Conservation (phyloP, 2,113 vertebrate species). For the Anguilla japonica region DNA sequence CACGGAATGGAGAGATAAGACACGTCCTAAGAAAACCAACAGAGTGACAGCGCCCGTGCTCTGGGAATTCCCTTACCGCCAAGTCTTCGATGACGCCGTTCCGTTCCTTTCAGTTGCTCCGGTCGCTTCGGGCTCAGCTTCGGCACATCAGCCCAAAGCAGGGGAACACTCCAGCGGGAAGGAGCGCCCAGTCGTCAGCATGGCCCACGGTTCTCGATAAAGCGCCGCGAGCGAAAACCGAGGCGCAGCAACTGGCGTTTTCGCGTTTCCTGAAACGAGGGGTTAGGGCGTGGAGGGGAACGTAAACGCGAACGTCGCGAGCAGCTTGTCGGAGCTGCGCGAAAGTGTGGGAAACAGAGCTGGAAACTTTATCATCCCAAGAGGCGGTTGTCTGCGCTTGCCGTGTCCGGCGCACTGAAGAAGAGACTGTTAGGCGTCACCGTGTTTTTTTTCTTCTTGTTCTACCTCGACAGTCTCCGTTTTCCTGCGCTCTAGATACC, state of each 20-base stretch:
- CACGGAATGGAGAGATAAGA: too few relatives aligned
- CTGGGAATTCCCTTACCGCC: neutral
- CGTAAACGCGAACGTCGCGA: too few relatives aligned
- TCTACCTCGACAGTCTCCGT: slow-evolving; percentile 43
- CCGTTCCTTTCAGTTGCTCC: neutral
- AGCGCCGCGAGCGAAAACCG: too few relatives aligned
- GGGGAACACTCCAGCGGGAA: neutral
- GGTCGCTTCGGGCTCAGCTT: neutral
- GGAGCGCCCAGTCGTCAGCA: neutral
- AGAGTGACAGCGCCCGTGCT: neutral
- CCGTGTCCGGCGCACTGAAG: slow-evolving; percentile 15
- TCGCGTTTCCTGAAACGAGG: neutral
- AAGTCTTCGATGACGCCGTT: neutral
- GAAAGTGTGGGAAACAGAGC: neutral
- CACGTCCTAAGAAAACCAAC: neutral
- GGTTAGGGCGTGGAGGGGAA: neutral
- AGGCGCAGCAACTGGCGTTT: neutral
- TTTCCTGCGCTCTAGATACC: slow-evolving; percentile 54
- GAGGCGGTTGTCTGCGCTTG: neutral
- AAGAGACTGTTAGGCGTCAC: slow-evolving; percentile 47
- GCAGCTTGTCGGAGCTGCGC: too few relatives aligned
- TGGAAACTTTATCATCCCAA: neutral
- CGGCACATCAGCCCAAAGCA: neutral
- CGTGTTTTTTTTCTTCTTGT: slow-evolving; percentile 61
- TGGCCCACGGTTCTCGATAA: neutral